Evolutionary conservation across 2,113 vertebrate genomes (phyloP), one percentile per base, ranked within the genome.

Genomic region (Triplophysa siluroides): DNA sequence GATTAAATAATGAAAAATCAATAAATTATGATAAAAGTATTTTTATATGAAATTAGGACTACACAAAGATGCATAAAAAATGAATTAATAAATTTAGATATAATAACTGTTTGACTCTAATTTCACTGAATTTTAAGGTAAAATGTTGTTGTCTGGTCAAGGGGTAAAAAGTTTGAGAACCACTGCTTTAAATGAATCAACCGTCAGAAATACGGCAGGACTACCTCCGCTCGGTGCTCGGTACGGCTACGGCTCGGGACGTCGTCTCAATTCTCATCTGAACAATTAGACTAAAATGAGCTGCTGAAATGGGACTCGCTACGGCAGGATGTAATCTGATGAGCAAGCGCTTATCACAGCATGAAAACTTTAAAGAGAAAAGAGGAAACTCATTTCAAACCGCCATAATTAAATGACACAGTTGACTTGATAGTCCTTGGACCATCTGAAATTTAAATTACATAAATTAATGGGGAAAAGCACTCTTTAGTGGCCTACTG

Each of bases 371-470:
- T 93, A 76, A 81, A 69, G 81, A 69, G 81, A 73, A 85, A 83
- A 84, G 90, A 93, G 91, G 88, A 92, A 92, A n/a, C 1, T 90
- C 91, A 92, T 94, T 93, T 92, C 92, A 94, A 93, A 92, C 91
- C 91, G 86, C 91, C 94, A 92, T 93, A 95, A 97, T 95, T 94
- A 91, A 93, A 95, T 93, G 90, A 94, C 90, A 93, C 93, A 91
- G 90, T 87, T 92, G 83, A 50, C 88, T 92, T 93, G 91, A 89
- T 89, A 87, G 88, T 87, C 88, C 84, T 89, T 89, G 88, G 88
- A 90, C 81, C 81, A 84, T 90, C 88, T 85, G 86, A 86, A 76
- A 87, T 89, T 87, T 88, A 88, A 89, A 89, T 91, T 89, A 88
- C 82, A 56, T 81, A 83, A 84, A 80, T 88, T 85, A 87, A 91